Evolutionary conservation across 1,140 invertebrate genomes (phyloP).

Genomic region (Steinernema feltiae): DNA sequence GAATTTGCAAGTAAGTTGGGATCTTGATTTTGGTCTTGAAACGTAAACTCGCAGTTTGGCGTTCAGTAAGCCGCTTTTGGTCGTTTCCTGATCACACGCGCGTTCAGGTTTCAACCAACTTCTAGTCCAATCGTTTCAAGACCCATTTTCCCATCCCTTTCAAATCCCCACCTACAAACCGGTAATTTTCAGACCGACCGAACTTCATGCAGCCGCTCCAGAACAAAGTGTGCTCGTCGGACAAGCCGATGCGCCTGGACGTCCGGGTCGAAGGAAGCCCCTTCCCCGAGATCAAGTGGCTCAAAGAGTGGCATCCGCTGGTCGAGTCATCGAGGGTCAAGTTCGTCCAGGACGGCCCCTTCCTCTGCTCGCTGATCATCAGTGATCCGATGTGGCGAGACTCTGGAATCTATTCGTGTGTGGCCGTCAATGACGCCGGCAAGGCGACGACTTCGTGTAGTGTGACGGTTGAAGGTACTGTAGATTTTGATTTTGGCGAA

Average conservation of each 20-base stretch:
- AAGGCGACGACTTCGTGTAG: conserved; percentile 79
- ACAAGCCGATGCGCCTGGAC: conserved; percentile 71
- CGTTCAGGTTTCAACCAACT: no score
- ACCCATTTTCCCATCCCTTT: not conserved
- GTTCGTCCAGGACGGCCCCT: conserved; percentile 77
- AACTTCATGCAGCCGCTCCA: conserved; percentile 74
- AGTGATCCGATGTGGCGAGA: conserved; percentile 80
- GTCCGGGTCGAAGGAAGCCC: conserved; percentile 82
- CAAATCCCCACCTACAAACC: no score
- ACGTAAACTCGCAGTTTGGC: no score
- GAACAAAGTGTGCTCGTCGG: conserved; percentile 67
- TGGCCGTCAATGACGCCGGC: conserved; percentile 84
- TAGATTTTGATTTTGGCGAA: no score
- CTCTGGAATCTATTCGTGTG: conserved; percentile 84
- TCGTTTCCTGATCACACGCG: no score
- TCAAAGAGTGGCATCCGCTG: conserved; percentile 87
- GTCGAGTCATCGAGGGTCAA: conserved; percentile 73
- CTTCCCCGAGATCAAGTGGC: conserved; percentile 89
- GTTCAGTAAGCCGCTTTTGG: no score
- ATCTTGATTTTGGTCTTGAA: not conserved
- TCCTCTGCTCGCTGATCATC: conserved; percentile 74
- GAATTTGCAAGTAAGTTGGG: conserved; percentile 51
- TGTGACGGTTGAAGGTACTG: conserved; percentile 83
- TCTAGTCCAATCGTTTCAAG: not conserved
- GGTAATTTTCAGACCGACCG: conserved; percentile 72